phyloP scores from a whole-genome alignment of 2,113 vertebrate genomes.

The Rhombomys opimus region DNA sequence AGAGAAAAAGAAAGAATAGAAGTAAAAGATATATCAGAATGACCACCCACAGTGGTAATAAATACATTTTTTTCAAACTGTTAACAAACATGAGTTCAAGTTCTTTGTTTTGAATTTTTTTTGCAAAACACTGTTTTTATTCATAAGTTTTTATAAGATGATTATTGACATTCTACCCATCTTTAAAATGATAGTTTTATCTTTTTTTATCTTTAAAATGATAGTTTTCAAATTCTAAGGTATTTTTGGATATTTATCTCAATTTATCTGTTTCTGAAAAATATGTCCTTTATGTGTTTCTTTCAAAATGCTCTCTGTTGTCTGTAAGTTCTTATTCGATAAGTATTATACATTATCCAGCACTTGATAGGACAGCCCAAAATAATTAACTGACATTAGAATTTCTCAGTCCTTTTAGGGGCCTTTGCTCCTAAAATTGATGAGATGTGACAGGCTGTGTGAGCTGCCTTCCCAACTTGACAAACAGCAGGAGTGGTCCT shows the following conservation, averaged over 20 bases:
- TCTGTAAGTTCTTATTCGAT: constrained; percentile 69
- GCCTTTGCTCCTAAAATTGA: constrained; percentile 75
- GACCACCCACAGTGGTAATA: constrained; percentile 23
- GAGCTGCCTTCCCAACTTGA: constrained; percentile 49
- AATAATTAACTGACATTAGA: constrained; percentile 71
- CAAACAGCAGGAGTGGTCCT: constrained; percentile 17
- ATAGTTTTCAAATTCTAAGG: background rate
- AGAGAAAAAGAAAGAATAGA: background rate
- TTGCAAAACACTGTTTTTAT: background rate
- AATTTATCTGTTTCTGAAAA: background rate
- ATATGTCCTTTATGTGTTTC: constrained; percentile 16
- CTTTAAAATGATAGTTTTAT: constrained; percentile 4
- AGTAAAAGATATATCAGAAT: background rate
- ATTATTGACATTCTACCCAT: background rate
- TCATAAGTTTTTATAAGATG: background rate
- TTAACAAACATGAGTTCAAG: background rate
- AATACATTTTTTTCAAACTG: constrained; percentile 54
- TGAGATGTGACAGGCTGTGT: constrained; percentile 58
- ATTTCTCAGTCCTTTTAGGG: constrained; percentile 58
- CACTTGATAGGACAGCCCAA: constrained; percentile 65
- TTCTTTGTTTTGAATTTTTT: background rate
- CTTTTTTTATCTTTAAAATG: background rate
- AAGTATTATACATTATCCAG: constrained; percentile 75
- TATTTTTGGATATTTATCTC: background rate
- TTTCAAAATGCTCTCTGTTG: constrained; percentile 65